These are phyloP conservation scores for Meghimatium bilineatum DNA, from an alignment of 2,888 invertebrate genomes.

Conservation along the genomic window DNA sequence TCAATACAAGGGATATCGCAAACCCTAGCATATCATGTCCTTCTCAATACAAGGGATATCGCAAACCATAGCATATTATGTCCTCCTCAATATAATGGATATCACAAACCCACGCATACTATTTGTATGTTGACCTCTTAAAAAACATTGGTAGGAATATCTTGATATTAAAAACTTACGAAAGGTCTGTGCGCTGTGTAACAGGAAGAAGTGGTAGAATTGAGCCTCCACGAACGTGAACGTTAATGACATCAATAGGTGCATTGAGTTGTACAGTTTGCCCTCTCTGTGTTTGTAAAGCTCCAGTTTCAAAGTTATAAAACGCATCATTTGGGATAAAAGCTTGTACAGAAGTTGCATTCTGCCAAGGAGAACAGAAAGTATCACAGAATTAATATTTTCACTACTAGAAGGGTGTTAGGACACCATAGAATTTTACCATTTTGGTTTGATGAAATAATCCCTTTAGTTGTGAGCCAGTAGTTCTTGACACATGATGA, in stretches of 20 bases:
- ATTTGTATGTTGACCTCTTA: not conserved
- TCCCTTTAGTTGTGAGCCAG: no score
- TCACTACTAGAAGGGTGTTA: no score
- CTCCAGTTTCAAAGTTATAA: slow-evolving; percentile 68
- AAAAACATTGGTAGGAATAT: not conserved
- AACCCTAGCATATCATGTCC: no score
- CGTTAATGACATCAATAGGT: slow-evolving; percentile 82
- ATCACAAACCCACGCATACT: not conserved
- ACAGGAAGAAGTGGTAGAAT: slow-evolving; percentile 82
- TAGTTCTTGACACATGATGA: no score
- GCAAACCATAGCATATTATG: no score
- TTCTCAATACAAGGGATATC: no score
- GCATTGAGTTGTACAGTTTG: slow-evolving; percentile 80
- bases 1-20: no score
- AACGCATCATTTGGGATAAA: slow-evolving; percentile 71
- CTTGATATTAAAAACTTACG: slow-evolving; percentile 57
- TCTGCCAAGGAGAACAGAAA: not conserved
- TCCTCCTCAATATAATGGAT: no score
- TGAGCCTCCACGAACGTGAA: slow-evolving; percentile 84
- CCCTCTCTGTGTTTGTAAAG: slow-evolving; percentile 54
- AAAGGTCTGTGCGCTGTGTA: slow-evolving; percentile 81
- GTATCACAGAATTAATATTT: no score
- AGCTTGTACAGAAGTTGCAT: slow-evolving; percentile 57
- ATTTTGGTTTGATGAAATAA: no score
- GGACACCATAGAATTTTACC: no score